Evolutionary conservation across 2,797 vertebrate species (phyloP).

Genomic region (Clarias pachynema): DNA sequence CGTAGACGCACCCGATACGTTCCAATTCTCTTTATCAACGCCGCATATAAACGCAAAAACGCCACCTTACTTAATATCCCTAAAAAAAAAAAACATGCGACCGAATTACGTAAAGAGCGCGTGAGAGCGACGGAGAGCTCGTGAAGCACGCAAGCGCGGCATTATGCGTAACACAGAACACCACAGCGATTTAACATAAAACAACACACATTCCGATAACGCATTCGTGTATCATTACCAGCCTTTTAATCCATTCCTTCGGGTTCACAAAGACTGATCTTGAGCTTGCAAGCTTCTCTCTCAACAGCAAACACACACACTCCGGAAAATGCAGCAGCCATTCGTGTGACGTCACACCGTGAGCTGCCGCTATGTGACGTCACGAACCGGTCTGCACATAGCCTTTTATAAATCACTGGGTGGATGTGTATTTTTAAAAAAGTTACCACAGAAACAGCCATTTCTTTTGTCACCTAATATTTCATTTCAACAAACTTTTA

Average conservation of each 20-base stretch:
- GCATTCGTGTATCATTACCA: slow-evolving; percentile 43
- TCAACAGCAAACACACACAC: slow-evolving; percentile 30
- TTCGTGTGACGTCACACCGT: slow-evolving; percentile 54
- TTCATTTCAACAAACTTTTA: not conserved
- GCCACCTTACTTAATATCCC: not conserved
- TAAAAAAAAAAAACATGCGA: not conserved
- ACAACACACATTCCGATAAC: not conserved
- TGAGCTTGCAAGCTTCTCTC: slow-evolving; percentile 28
- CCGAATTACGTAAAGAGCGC: not conserved
- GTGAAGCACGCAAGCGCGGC: slow-evolving; percentile 43
- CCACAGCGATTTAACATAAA: not conserved
- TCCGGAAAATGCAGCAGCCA: slow-evolving; percentile 36
- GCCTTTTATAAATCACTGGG: not conserved
- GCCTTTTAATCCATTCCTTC: slow-evolving; percentile 29
- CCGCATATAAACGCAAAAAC: not conserved
- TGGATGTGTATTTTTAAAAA: not conserved
- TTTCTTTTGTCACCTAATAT: not conserved
- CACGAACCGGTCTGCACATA: not conserved
- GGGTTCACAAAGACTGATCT: slow-evolving; percentile 22
- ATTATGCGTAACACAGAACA: slow-evolving; percentile 19
- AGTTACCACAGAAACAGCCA: not conserved
- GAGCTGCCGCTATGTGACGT: slow-evolving; percentile 54
- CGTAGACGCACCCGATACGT: too few species aligned
- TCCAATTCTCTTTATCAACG: not conserved
- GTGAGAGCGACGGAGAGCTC: not conserved